phyloP scores from a whole-genome alignment of 1,140 invertebrate species.

The Tribolium castaneum region DNA sequence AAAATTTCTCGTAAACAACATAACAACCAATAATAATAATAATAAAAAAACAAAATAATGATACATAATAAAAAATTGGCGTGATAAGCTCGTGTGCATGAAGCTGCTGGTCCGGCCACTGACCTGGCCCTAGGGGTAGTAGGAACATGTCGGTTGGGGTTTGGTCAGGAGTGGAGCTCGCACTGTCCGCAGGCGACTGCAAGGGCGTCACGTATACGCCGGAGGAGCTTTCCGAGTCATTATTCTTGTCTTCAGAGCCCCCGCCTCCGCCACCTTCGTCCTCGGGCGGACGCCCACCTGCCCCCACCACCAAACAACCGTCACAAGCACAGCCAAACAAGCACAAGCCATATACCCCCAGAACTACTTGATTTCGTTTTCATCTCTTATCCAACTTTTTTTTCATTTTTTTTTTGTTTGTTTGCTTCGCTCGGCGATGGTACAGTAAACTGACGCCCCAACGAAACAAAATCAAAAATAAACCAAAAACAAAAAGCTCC shows the following conservation, averaged over 20 bases:
- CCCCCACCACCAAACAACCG: conserved; percentile 57
- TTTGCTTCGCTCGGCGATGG: not conserved
- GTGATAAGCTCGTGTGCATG: conserved; percentile 44
- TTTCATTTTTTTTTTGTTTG: too few relatives aligned
- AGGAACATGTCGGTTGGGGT: conserved; percentile 49
- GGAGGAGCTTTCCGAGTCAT: conserved; percentile 44
- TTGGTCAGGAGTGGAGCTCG: conserved; percentile 50
- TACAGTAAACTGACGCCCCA: conserved; percentile 30
- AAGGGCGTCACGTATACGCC: conserved; percentile 51
- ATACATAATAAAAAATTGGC: conserved; percentile 14
- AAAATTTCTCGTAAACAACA: not conserved
- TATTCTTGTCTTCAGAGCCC: conserved; percentile 21
- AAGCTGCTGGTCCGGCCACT: conserved; percentile 56
- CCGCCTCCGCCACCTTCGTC: conserved; percentile 38
- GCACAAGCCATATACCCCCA: conserved; percentile 52
- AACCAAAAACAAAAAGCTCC: not conserved
- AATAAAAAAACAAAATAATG: not conserved
- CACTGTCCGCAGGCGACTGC: conserved; percentile 51
- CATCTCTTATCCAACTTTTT: too few relatives aligned
- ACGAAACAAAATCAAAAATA: not conserved
- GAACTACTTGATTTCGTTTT: not conserved
- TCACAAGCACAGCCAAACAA: conserved; percentile 58
- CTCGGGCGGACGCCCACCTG: conserved; percentile 55
- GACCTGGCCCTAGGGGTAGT: conserved; percentile 60
- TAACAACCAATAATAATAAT: conserved; percentile 6